Base-by-base conservation (phyloP, 53 echinoderm and acorn worm genomes). In the Holothuria scabra region DNA sequence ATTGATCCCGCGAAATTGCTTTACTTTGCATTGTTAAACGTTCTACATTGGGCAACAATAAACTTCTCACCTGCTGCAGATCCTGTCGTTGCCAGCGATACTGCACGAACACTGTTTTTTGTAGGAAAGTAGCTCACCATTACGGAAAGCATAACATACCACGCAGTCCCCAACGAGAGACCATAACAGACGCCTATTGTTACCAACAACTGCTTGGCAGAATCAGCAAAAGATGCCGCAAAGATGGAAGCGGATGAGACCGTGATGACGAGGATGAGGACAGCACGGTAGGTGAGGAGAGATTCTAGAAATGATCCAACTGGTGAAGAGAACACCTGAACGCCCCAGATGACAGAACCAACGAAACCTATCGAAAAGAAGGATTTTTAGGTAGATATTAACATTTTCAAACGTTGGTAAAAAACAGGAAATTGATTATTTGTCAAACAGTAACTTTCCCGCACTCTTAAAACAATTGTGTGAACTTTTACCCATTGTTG, bases 321-420 rank as follows among this genome's bases (percentile, higher is more conserved):
- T 1, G 78, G 78, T 28, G 78, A 78, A 4, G 78, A 78, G 58
- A 78, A 78, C 78, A 78, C 59, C 58, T 78, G 78, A 12, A 78
- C 78, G 23, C 78, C 78, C 58, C 56, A 78, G 24, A 78, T 78
- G 46, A 30, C 28, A 10, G 64, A 64, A 64, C 64, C 64, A 21
- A 30, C 1, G 11, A 26, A 64, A 28, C 64, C 64, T 64, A 26
- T 25, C 12, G 28, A 30, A 30, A 9, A 26, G 25, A 14, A 52
- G 52, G n/a, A n/a, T 52, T 52, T 14, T 52, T 16, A 52, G 1
- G 52, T 16, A 16, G 52, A 6, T 18, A 16, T 1, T 14, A 18
- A 16, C 48, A 48, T 48, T 12, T 10, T 52, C 7, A 41, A 41
- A 41, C 41, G 10, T 41, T n/a, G n/a, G n/a, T n/a, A n/a, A n/a